phyloP scores from a whole-genome alignment of 92 coral and sea anemone species.

The Porites divaricata region DNA sequence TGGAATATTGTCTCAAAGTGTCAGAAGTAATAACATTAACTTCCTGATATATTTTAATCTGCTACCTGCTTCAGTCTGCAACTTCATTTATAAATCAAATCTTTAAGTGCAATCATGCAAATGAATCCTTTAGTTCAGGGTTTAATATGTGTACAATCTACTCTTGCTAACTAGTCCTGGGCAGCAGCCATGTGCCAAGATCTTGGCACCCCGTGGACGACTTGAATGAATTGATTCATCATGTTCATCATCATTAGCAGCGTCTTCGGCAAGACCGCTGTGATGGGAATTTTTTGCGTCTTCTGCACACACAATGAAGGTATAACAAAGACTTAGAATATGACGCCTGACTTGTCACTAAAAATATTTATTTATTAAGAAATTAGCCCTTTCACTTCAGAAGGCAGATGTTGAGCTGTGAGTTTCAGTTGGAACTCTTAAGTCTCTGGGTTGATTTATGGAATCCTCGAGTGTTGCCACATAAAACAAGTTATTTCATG shows the following conservation, averaged over 20 bases:
- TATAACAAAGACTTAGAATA: conserved; percentile 91
- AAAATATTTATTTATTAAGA: not conserved
- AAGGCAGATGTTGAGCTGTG: not conserved
- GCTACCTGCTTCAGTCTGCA: too few relatives aligned
- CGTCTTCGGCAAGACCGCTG: conserved; percentile 60
- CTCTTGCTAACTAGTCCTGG: conserved; percentile 88
- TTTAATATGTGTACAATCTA: conserved; percentile 37
- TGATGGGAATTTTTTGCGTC: conserved; percentile 69
- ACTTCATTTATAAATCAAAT: too few relatives aligned
- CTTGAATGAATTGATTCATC: conserved; percentile 48
- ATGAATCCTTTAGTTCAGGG: not conserved
- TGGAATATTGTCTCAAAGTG: too few relatives aligned
- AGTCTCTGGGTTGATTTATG: not conserved
- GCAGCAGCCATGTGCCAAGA: conserved; percentile 84
- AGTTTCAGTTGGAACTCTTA: not conserved
- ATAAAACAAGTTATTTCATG: too few relatives aligned
- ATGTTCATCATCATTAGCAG: conserved; percentile 62
- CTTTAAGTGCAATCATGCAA: too few relatives aligned
- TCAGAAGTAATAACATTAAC: too few relatives aligned
- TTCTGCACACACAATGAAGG: conserved; percentile 93
- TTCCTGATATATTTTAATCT: too few relatives aligned
- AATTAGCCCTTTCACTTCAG: not conserved
- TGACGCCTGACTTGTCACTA: conserved; percentile 36
- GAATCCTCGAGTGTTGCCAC: not conserved
- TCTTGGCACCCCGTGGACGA: conserved; percentile 74